A percentile compares a stretch with the other conserved stretches of the same genome.
Evolutionary conservation across 30 jellyfish, hydroid and myxozoan genomes (phyloP).

Genomic region (Pelagia noctiluca): DNA sequence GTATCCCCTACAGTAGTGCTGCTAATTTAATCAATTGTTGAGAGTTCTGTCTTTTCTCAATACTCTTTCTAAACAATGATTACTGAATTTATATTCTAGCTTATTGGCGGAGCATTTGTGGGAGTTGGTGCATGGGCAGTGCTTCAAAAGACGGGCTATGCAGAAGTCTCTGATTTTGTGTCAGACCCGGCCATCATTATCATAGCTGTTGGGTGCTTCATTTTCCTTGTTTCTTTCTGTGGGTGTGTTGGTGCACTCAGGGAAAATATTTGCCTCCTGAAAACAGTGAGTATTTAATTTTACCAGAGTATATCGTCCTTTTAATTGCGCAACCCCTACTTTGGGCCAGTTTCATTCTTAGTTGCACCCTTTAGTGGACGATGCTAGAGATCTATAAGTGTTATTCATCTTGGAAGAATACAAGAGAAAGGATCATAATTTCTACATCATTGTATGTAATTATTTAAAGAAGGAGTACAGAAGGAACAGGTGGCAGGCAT

Average conservation of each 20-base stretch:
- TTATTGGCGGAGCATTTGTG: conserved; percentile 88
- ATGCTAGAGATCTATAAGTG: too few species aligned
- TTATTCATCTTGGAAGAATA: too few species aligned
- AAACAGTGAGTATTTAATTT: conserved; percentile 41
- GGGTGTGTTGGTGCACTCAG: conserved; percentile 97
- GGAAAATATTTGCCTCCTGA: conserved; percentile 82
- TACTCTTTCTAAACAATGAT: neutral
- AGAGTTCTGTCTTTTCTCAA: neutral
- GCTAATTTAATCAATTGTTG: neutral
- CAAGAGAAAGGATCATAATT: too few species aligned
- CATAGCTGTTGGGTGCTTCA: conserved; percentile 81
- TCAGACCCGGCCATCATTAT: conserved; percentile 92
- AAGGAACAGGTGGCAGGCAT: too few species aligned
- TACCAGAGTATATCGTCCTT: too few species aligned
- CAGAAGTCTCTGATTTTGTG: conserved; percentile 83
- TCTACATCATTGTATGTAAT: too few species aligned
- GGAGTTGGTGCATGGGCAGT: conserved; percentile 97
- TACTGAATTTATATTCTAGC: conserved; percentile 19
- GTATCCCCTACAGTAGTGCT: too few species aligned
- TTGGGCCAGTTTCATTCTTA: too few species aligned
- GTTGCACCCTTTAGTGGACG: too few species aligned
- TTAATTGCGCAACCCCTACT: too few species aligned
- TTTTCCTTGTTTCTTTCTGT: conserved; percentile 84
- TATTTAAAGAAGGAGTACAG: too few species aligned
- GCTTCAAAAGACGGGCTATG: conserved; percentile 95